These are phyloP conservation scores for Bombyx mandarina DNA, from an alignment of 1,140 invertebrate genomes.

Conservation along the genomic window DNA sequence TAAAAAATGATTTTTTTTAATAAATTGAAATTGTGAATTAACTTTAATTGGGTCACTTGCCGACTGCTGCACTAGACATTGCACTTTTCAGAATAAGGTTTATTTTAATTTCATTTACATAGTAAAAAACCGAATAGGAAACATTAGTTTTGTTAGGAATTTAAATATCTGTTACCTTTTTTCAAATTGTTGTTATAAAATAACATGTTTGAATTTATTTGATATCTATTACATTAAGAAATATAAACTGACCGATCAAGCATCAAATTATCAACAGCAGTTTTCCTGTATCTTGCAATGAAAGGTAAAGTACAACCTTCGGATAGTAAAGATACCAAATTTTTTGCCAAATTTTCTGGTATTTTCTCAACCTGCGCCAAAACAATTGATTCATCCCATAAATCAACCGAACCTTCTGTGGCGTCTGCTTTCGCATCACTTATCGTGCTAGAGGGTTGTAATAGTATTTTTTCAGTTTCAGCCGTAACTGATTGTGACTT, in stretches of 20 bases:
- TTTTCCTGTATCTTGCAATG: conserved; percentile 66
- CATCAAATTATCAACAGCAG: conserved; percentile 52
- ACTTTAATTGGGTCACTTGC: too few species aligned
- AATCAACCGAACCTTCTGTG: conserved; percentile 3
- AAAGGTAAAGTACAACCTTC: conserved; percentile 67
- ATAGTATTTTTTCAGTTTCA: too few species aligned
- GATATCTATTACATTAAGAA: not conserved
- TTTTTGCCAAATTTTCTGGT: conserved; percentile 35
- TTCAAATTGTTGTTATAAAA: too few species aligned
- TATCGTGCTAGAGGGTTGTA: too few species aligned
- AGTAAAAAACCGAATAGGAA: too few species aligned
- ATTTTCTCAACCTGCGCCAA: conserved; percentile 48
- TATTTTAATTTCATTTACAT: too few species aligned
- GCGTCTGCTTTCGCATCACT: too few species aligned
- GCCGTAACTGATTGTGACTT: not conserved
- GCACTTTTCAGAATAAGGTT: too few species aligned
- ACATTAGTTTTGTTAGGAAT: not conserved
- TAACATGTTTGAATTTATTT: not conserved
- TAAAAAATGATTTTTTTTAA: too few species aligned
- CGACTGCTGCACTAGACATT: too few species aligned
- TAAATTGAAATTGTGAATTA: too few species aligned
- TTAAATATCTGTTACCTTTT: not conserved
- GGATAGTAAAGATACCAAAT: conserved; percentile 50
- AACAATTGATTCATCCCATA: conserved; percentile 50
- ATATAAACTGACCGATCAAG: conserved; percentile 49